Base-by-base conservation (phyloP, 2,888 invertebrate genomes). In the Galerucella nymphaeae region DNA sequence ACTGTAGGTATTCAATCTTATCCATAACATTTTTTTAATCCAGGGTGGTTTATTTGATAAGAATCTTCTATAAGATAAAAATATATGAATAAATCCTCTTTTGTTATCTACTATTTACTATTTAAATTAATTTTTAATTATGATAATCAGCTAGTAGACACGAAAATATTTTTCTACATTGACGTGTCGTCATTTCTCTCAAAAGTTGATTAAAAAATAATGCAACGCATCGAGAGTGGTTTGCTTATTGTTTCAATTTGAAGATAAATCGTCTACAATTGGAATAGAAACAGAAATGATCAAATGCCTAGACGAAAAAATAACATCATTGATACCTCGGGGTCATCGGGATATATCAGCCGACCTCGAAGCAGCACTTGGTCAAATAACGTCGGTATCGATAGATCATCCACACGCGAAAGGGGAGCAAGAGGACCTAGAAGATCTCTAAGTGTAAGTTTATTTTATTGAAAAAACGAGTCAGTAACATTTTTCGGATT, bases 371-470 rank as follows among this genome's bases (percentile, higher is more conserved):
- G 72, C 30, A 74, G 71, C 50, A 72, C 76, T 59, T 74, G 74
- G 74, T 58, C 66, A 41, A 57, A 45, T 61, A 66, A 55, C 14
- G 65, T 61, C 13, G 58, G 45, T 4, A 53, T 30, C 10, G n/a
- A 65, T 30, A 59, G 58, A 20, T 8, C 70, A 23, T 62, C 72
- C 1, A 18, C 48, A 48, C 50, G 30, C 55, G 67, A 62, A 11
- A 66, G 72, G 50, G 59, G 72, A 16, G 70, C 70, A 20, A 65
- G 66, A 57, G 72, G 65, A 45, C 73, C 70, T 13, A 75, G 76
- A n/a, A 75, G 76, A 73, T 76, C 76, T 18, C 64, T 76, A 23
- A 73, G 66, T 66, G 75, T 75, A 70, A 59, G 74, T 74, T 18
- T 58, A 65, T 69, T 48, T 30, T 18, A 18, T 45, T 20, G 6